Conservation (phyloP, 2,888 invertebrate species). For the Dryobotodes eremita region DNA sequence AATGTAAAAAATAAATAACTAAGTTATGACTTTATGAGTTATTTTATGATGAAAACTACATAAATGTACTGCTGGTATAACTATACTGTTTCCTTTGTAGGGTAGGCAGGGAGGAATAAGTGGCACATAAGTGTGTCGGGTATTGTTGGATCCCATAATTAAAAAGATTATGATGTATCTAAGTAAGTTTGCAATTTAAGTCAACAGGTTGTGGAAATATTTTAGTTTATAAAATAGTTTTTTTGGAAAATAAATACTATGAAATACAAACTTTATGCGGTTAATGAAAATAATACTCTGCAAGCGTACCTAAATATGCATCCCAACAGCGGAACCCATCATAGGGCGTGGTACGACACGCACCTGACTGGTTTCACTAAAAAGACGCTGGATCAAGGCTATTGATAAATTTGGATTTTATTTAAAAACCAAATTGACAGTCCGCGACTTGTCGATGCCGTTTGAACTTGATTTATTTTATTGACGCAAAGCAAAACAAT, state of each 20-base stretch:
- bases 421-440: slow-evolving; percentile 15
- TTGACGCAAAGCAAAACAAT: neutral
- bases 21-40: too few relatives aligned
- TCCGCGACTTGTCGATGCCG: neutral
- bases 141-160: neutral
- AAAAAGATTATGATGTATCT: too few relatives aligned
- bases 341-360: too few relatives aligned
- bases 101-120: neutral
- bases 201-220: neutral
- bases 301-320: neutral
- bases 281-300: neutral
- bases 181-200: too few relatives aligned
- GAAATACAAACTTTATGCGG: too few relatives aligned
- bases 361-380: neutral
- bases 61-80: too few relatives aligned
- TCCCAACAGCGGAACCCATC: neutral
- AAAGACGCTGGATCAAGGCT: neutral
- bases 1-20: too few relatives aligned
- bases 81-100: neutral
- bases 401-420: neutral
- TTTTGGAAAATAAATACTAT: neutral
- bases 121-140: neutral
- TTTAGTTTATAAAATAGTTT: neutral
- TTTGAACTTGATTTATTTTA: neutral
- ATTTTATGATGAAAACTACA: too few relatives aligned